phyloP scores from a whole-genome alignment of 2,797 vertebrate species.

The Micromesistius poutassou region DNA sequence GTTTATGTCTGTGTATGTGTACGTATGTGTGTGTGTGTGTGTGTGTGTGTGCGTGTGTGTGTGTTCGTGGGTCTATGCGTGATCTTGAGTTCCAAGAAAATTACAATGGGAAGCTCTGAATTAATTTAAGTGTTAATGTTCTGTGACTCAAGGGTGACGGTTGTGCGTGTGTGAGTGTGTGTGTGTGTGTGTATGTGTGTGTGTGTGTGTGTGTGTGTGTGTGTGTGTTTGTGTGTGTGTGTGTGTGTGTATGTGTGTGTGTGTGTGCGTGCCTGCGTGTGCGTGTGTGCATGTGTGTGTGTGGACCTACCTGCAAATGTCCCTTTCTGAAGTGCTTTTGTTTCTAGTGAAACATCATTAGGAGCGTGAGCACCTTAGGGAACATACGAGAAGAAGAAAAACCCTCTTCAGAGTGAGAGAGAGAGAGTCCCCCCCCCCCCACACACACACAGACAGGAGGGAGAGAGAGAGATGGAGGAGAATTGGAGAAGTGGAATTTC shows the following conservation, averaged over 20 bases:
- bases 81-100: slow-evolving; percentile 62
- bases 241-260: slow-evolving; percentile 14
- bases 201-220: slow-evolving; percentile 10
- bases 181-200: slow-evolving; percentile 15
- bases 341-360: slow-evolving; percentile 69
- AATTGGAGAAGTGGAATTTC: slow-evolving; percentile 3
- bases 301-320: slow-evolving; percentile 24
- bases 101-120: slow-evolving; percentile 58
- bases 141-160: slow-evolving; percentile 46
- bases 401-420: slow-evolving; percentile 34
- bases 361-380: slow-evolving; percentile 58
- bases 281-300: slow-evolving; percentile 4
- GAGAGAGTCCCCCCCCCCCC: neutral
- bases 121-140: slow-evolving; percentile 76
- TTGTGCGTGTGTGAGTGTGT: slow-evolving; percentile 32
- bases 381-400: slow-evolving; percentile 40
- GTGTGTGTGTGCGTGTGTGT: neutral
- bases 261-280: slow-evolving; percentile 6
- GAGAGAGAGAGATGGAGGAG: slow-evolving; percentile 26
- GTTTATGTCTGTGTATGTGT: neutral
- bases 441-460: slow-evolving; percentile 5
- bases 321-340: slow-evolving; percentile 54
- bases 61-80: neutral
- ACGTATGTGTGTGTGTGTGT: slow-evolving; percentile 14
- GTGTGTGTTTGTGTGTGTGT: slow-evolving; percentile 6